A percentile compares a stretch with the other conserved stretches of the same genome.
These are phyloP conservation scores for Coilia nasus DNA, from an alignment of 2,797 vertebrate genomes.

Conservation along the genomic window DNA sequence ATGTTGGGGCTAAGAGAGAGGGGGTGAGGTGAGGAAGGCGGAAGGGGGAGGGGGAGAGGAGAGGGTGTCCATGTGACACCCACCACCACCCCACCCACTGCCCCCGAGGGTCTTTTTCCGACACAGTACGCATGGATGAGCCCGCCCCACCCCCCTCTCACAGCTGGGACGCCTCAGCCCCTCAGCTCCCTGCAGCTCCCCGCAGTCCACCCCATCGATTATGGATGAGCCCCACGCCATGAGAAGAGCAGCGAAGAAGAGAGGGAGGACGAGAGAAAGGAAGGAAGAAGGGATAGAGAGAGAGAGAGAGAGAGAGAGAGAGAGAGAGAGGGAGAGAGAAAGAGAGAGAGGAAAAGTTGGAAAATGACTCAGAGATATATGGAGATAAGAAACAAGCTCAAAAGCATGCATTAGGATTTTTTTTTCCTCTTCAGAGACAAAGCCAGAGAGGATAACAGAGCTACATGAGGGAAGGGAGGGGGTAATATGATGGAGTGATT, in stretches of 20 bases:
- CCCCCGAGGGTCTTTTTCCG: slow-evolving; percentile 54
- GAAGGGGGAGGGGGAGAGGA: not conserved
- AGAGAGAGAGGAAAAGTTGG: not conserved
- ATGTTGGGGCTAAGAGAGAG: not conserved
- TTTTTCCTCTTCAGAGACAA: no score
- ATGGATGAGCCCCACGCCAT: slow-evolving; percentile 43
- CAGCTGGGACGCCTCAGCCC: slow-evolving; percentile 67
- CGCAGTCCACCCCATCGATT: slow-evolving; percentile 54
- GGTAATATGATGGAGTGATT: not conserved
- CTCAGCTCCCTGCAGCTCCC: slow-evolving; percentile 38
- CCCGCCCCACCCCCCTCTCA: slow-evolving; percentile 48
- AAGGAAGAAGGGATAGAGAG: not conserved
- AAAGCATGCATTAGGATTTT: no score
- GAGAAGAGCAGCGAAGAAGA: slow-evolving; percentile 25
- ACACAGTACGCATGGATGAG: slow-evolving; percentile 61
- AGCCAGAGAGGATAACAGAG: not conserved
- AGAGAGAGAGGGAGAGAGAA: not conserved
- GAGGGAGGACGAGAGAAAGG: not conserved
- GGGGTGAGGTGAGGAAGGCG: not conserved
- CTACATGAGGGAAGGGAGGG: no score
- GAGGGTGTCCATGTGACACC: not conserved
- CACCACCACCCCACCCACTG: not conserved
- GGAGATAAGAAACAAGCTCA: no score
- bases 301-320: not conserved
- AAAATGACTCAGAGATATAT: no score